Base-by-base conservation (phyloP, 2,113 vertebrate genomes). In the Hypocryptadius cinnamomeus region DNA sequence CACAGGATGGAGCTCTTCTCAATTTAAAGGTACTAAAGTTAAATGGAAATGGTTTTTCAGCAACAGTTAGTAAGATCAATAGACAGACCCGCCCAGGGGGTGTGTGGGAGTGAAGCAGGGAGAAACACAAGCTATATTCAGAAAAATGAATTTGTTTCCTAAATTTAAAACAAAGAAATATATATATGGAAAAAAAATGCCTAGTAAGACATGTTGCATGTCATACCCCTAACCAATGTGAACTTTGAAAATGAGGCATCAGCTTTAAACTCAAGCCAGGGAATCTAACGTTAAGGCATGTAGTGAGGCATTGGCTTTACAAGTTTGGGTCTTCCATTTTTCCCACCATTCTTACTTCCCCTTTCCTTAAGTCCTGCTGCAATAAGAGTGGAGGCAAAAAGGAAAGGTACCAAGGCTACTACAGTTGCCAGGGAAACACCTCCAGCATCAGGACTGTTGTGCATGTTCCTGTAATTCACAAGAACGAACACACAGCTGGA, bases 401-500 rank as follows among this genome's bases (percentile, higher is more conserved):
- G 5, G 7, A 33, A 53, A n/a, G 2, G 15, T 14, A 85, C 21
- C 8, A 69, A 23, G 18, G 25, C 71, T 88, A 59, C 39, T 57
- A 30, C 30, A 66, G 23, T 27, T 42, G 35, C 44, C 73, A 89
- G 35, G 12, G 37, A 89, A 84, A 37, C 33, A 86, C 17, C 28
- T 53, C 28, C 31, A 73, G 51, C 37, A 59, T 42, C 47, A 89
- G 10, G n/a, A 79, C 30, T 16, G 31, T 7, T 48, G 27, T 4
- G 5, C 0, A 0, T 3, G 10, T 50, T 53, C 6, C 6, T 9
- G 18, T 53, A 80, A 69, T 37, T 68, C 45, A 28, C 22, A 56
- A 48, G 23, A 87, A 74, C 0, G 0, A 47, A 74, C 33, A 33
- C 10, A 33, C 0, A 0, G 39, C 23, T 24, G 39, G 40, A 17